A percentile compares a stretch with the other conserved stretches of the same genome.
Conservation (phyloP, 2,113 vertebrate species). For the Syngnathus scovelli region DNA sequence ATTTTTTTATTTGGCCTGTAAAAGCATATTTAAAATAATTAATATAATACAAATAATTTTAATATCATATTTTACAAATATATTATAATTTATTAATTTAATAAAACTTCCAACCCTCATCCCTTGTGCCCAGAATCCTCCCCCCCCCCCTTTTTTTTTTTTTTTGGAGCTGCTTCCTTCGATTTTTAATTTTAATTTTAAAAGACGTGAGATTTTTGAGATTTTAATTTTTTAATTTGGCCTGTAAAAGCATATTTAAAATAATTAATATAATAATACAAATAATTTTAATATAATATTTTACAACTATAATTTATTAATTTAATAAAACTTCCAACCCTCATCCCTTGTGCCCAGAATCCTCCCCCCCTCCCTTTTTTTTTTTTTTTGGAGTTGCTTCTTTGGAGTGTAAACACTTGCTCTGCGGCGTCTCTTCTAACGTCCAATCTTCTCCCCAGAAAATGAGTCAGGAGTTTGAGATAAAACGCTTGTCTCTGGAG, state of each 20-base stretch:
- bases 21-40: no score
- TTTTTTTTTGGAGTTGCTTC: background rate
- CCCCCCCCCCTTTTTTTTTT: background rate
- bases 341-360: background rate
- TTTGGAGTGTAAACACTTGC: background rate
- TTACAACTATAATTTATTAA: no score
- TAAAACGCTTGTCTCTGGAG: slow-evolving; percentile 82
- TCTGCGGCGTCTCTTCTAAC: background rate
- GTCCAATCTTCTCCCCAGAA: slow-evolving; percentile 68
- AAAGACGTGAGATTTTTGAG: no score
- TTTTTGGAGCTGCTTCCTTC: background rate
- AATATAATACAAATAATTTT: no score
- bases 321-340: background rate
- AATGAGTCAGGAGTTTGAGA: slow-evolving; percentile 90
- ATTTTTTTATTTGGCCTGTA: no score
- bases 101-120: background rate
- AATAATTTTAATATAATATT: no score
- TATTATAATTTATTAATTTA: no score
- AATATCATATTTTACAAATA: no score
- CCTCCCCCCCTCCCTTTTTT: background rate
- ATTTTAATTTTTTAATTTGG: no score
- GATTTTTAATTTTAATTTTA: no score
- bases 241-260: no score
- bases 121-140: background rate
- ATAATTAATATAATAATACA: background rate